Base-by-base conservation (phyloP, 2,888 invertebrate genomes). In the Hydraecia micacea region DNA sequence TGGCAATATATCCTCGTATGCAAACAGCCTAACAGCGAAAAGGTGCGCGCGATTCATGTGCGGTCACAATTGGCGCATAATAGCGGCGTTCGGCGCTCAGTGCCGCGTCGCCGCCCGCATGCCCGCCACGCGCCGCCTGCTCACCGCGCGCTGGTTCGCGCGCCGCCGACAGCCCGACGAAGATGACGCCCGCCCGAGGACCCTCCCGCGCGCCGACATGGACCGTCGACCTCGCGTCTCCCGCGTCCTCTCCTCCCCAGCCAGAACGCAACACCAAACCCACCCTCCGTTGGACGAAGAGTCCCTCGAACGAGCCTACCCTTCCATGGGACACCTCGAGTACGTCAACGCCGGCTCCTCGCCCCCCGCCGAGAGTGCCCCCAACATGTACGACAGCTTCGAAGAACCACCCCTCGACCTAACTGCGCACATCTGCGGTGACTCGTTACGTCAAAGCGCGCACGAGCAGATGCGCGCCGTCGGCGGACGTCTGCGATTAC, bases 291-390 rank as follows among this genome's bases (percentile, higher is more conserved):
- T 92, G 80, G 96, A 96, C 89, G 95, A 94, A 79, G 95, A 95
- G 82, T 93, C 97, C 93, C 97, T 98, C 89, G 98, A 98, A 92
- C 97, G 98, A 84, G 98, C 98, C 92, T 97, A 97, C 92, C 97
- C 98, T 83, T 97, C 98, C 89, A 95, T 94, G 94, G 97, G 97
- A 68, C 98, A 98, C 94, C 98, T 98, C 93, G 98, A 98, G 94
- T 98, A 98, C 94, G 98, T 98, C 97, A 98, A 98, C 93, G 98
- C 98, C 90, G 98, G 98, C 78, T 98, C 98, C 62, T 98, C 98
- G 32, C 98, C 98, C 15, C 98, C 98, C 52, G 98, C 98, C 79
- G 98, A 98, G 94, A 98, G 98, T 94, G 98, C 98, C 67, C 98
- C 98, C 87, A 98, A 98, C 93, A 97, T 98, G 97, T 98, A 98